phyloP scores from a whole-genome alignment of 2,113 vertebrate species.

The Podiceps cristatus region DNA sequence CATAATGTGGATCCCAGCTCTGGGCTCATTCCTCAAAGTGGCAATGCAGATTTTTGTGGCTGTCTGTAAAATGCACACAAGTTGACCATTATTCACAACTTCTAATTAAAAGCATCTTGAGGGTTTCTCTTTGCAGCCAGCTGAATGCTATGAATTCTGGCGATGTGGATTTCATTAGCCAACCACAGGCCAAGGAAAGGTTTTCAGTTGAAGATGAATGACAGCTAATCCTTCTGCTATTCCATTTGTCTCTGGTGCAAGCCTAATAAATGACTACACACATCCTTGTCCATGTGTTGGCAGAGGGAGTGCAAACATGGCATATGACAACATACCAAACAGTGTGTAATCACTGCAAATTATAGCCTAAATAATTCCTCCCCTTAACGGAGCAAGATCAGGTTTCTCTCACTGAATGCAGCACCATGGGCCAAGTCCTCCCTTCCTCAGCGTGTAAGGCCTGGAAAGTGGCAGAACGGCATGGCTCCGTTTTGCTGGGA shows the following conservation, averaged over 20 bases:
- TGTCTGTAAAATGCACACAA: constrained; percentile 45
- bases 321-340: constrained; percentile 53
- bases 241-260: constrained; percentile 43
- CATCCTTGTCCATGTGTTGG: constrained; percentile 52
- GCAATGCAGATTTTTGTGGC: constrained; percentile 45
- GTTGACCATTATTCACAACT: constrained; percentile 49
- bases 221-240: constrained; percentile 44
- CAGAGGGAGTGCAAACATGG: constrained; percentile 58
- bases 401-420: not conserved
- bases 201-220: constrained; percentile 42
- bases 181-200: constrained; percentile 21
- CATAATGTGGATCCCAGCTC: not conserved
- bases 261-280: constrained; percentile 22
- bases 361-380: constrained; percentile 52
- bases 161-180: constrained; percentile 71
- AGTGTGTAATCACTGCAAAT: constrained; percentile 55
- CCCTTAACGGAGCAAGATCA: not conserved
- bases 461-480: not conserved
- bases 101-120: constrained; percentile 74
- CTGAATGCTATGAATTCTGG: constrained; percentile 7
- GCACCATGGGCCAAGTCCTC: not conserved
- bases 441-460: not conserved
- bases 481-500: not conserved
- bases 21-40: constrained; percentile 33
- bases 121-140: constrained; percentile 53